These are phyloP conservation scores for Danio tinwini DNA, from an alignment of 2,797 vertebrate species.

Conservation along the genomic window DNA sequence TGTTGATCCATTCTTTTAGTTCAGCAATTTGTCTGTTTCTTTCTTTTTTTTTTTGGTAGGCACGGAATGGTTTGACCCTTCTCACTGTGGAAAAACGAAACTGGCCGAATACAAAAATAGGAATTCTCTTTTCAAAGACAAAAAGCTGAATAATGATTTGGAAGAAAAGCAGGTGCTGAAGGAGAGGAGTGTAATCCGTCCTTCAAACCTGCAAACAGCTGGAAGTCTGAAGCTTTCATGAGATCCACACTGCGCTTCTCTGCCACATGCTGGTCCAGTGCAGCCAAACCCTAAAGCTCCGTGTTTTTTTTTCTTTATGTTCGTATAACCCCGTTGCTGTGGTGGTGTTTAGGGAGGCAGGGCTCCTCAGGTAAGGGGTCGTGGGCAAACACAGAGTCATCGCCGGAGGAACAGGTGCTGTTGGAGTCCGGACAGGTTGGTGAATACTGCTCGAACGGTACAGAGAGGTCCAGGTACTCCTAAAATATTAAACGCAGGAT, in stretches of 20 bases:
- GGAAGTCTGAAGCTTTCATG: conserved; percentile 40
- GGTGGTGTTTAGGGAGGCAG: conserved; percentile 86
- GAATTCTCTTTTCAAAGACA: conserved; percentile 69
- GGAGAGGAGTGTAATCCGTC: conserved; percentile 61
- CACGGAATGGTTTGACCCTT: conserved; percentile 85
- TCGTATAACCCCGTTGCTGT: conserved; percentile 82
- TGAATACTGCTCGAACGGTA: conserved; percentile 96
- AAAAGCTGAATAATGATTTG: conserved; percentile 57
- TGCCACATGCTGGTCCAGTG: conserved; percentile 7
- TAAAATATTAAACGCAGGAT: conserved; percentile 60
- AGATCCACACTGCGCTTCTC: conserved; percentile 21
- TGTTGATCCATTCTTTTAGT: conserved; percentile 12
- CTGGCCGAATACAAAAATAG: conserved; percentile 82
- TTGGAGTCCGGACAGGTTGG: conserved; percentile 93
- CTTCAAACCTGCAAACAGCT: conserved; percentile 63
- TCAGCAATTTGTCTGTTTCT: conserved; percentile 39
- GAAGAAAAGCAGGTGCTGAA: conserved; percentile 50
- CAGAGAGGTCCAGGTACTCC: conserved; percentile 93
- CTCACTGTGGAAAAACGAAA: conserved; percentile 74
- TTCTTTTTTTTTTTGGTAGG: conserved; percentile 76
- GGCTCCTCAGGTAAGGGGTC: conserved; percentile 90
- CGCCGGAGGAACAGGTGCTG: conserved; percentile 96
- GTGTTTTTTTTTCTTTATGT: conserved; percentile 75
- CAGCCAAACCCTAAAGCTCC: not conserved
- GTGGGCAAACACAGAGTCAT: conserved; percentile 95